Evolutionary conservation across 2,113 vertebrate genomes (phyloP).

Genomic region (Elgaria multicarinata): DNA sequence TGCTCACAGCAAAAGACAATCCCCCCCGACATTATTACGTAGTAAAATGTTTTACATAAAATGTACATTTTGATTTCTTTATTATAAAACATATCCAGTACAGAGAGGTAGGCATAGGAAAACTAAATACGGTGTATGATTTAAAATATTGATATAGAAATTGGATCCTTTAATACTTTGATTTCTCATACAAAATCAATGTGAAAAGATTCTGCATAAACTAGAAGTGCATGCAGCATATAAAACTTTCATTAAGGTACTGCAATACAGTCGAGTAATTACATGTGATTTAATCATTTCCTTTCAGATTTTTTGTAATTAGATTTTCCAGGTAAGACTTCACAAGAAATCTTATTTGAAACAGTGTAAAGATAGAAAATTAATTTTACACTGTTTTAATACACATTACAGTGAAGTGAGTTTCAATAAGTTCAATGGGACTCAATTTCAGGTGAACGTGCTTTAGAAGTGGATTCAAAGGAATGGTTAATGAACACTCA

Average conservation of each 20-base stretch:
- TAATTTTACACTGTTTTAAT: not conserved
- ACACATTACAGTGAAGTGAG: not conserved
- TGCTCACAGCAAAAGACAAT: slow-evolving; percentile 63
- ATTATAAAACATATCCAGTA: not conserved
- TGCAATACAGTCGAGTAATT: not conserved
- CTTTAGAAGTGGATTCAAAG: not conserved
- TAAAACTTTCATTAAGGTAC: not conserved
- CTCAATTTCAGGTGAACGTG: not conserved
- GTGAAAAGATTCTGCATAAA: not conserved
- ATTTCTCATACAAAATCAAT: not conserved
- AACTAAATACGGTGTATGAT: not conserved
- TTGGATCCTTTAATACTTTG: not conserved
- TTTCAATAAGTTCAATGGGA: not conserved
- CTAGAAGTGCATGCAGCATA: not conserved
- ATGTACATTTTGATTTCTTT: not conserved
- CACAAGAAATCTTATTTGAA: not conserved
- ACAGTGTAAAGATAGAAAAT: not conserved
- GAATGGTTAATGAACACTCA: not conserved
- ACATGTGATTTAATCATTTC: not conserved
- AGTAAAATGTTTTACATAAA: not conserved
- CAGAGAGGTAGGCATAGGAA: not conserved
- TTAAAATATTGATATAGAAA: not conserved
- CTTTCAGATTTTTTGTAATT: not conserved
- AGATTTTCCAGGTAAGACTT: not conserved
- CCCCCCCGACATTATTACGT: slow-evolving; percentile 12